Base-by-base conservation (phyloP, 2,113 vertebrate species). In the Lutjanus erythropterus region DNA sequence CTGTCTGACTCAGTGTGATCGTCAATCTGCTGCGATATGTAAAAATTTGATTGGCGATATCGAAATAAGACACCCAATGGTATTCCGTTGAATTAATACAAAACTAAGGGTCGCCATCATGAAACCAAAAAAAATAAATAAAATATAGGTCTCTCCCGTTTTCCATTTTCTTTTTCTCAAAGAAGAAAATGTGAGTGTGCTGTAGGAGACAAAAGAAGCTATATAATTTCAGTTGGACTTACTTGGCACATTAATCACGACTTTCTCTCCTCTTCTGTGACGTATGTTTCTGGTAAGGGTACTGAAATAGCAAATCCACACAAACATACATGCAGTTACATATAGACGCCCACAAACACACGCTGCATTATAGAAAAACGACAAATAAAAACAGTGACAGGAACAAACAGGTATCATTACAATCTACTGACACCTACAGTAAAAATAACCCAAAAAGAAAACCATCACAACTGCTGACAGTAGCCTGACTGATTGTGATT, bases 161-260 rank as follows among this genome's bases (percentile, higher is more conserved):
- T 52, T n/a, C n/a, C n/a, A 25, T 15, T 29, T 31, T 31, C 16
- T 53, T 53, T 29, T 18, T 23, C 52, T 18, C 23, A 50, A 21
- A 50, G 5, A n/a, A n/a, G n/a, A n/a, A n/a, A n/a, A n/a, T n/a
- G n/a, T n/a, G n/a, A n/a, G n/a, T n/a, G n/a, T n/a, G n/a, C n/a
- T n/a, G n/a, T n/a, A n/a, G n/a, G n/a, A n/a, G 29, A n/a, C 29
- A 9, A 18, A 18, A 9, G 25, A 33, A 55, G n/a, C n/a, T 8
- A 4, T 3, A 4, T 15, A 1, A 61, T 25, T 41, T 23, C n/a
- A 61, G 59, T 41, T 61, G 59, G n/a, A 61, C 98, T 96, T 86
- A 99, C 98, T 98, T 72, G 97, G 98, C 44, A 99, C 97, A 29
- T 99, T 99, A 91, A 99, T 98, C 29, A 86, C 96, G n/a, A 99